phyloP scores from a whole-genome alignment of 1,140 invertebrate genomes.

The Drosophila bifasciata region DNA sequence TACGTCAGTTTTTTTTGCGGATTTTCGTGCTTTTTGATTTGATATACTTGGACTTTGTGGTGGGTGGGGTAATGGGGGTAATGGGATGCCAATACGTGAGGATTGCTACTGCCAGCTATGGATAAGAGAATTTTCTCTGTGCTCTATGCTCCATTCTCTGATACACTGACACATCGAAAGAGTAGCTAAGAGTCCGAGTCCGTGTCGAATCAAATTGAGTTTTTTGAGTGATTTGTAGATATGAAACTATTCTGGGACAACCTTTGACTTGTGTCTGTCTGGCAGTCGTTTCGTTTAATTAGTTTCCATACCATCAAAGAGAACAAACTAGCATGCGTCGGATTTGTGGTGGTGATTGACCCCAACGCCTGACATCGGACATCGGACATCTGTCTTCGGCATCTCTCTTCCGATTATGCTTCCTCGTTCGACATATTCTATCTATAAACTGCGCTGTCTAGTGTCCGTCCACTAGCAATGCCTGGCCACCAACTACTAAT shows the following conservation, averaged over 20 bases:
- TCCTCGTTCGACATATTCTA: background rate
- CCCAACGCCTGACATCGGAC: too few species aligned
- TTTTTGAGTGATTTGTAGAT: too few species aligned
- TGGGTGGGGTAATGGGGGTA: too few species aligned
- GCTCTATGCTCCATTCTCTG: too few species aligned
- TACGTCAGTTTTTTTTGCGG: slow-evolving; percentile 10
- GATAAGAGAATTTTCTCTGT: too few species aligned
- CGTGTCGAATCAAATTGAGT: too few species aligned
- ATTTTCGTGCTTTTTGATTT: slow-evolving; percentile 8
- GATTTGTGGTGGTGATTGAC: too few species aligned
- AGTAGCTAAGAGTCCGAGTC: too few species aligned
- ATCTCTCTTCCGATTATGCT: slow-evolving; percentile 17
- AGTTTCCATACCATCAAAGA: slow-evolving; percentile 10
- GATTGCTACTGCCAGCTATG: too few species aligned
- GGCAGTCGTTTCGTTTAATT: slow-evolving; percentile 38
- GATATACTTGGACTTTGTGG: background rate
- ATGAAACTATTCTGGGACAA: background rate
- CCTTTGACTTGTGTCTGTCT: slow-evolving; percentile 31
- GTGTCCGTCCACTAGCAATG: background rate
- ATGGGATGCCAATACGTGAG: slow-evolving; percentile 12
- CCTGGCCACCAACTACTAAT: slow-evolving; percentile 10
- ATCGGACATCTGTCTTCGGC: too few species aligned
- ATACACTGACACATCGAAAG: too few species aligned
- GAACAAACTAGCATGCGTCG: slow-evolving; percentile 15
- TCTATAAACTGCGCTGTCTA: background rate